Conservation (phyloP, 23 tunicate genomes). For the Ciona savignyi region DNA sequence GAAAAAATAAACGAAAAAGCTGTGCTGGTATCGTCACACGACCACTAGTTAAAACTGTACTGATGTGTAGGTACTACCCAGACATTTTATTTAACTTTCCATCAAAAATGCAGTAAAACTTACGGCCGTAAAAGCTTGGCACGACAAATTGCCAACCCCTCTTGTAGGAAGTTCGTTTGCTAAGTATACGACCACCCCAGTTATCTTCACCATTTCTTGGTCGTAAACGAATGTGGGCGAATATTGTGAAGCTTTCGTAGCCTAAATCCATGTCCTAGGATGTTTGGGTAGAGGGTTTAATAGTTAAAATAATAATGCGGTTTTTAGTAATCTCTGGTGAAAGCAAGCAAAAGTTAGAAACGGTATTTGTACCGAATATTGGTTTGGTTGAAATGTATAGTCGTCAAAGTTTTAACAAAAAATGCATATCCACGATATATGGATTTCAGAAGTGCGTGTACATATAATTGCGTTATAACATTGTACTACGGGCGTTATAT, state of each 20-base stretch:
- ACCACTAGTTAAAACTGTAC: too few species aligned
- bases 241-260: conserved; percentile 20
- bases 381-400: neutral
- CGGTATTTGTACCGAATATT: neutral
- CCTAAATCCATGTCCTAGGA: conserved; percentile 31
- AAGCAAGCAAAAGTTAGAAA: neutral
- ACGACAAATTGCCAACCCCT: conserved; percentile 38
- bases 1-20: too few species aligned
- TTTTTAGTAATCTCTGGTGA: too few species aligned
- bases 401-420: neutral
- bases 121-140: conserved; percentile 28
- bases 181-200: conserved; percentile 28
- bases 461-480: neutral
- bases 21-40: too few species aligned
- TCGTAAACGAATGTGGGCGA: conserved; percentile 24
- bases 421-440: too few species aligned
- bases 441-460: neutral
- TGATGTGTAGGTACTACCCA: too few species aligned
- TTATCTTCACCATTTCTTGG: conserved; percentile 19
- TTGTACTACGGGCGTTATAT: neutral
- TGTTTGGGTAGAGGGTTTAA: neutral
- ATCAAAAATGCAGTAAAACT: too few species aligned
- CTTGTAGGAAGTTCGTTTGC: conserved; percentile 25
- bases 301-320: too few species aligned
- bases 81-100: too few species aligned